phyloP scores from a whole-genome alignment of 2,113 vertebrate genomes.

The Gopherus flavomarginatus region DNA sequence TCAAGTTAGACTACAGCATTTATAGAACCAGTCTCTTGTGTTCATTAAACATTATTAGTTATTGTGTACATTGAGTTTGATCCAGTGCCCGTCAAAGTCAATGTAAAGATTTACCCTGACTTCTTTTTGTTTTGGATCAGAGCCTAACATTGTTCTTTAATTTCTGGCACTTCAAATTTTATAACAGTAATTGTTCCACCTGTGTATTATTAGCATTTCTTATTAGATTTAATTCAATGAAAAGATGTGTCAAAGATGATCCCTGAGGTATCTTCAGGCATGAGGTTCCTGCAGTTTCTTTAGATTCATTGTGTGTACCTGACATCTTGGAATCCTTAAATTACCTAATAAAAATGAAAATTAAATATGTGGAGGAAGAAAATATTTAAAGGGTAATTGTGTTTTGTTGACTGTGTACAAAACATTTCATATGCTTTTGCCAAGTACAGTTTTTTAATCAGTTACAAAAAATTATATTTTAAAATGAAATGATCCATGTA shows the following conservation, averaged over 20 bases:
- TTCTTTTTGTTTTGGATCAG: not conserved
- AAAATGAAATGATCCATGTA: not conserved
- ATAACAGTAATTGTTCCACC: not conserved
- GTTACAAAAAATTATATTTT: not conserved
- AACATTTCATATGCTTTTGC: not conserved
- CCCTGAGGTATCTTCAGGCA: rapidly evolving
- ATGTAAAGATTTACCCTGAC: not conserved
- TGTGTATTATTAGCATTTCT: not conserved
- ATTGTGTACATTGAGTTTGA: not conserved
- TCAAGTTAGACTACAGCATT: not conserved
- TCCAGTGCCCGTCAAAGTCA: not conserved
- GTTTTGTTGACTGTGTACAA: not conserved
- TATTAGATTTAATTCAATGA: not conserved
- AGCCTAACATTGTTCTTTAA: not conserved
- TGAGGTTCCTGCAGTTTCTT: not conserved
- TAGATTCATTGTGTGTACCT: not conserved
- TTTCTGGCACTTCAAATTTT: not conserved
- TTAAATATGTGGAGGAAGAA: not conserved
- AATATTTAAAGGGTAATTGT: not conserved
- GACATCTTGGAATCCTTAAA: not conserved
- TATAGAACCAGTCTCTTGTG: not conserved
- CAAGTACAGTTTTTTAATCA: not conserved
- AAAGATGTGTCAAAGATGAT: not conserved
- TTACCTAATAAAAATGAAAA: not conserved
- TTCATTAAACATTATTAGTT: not conserved